Evolutionary conservation across 2,888 invertebrate genomes (phyloP).

Genomic region (Orthosia gothica): DNA sequence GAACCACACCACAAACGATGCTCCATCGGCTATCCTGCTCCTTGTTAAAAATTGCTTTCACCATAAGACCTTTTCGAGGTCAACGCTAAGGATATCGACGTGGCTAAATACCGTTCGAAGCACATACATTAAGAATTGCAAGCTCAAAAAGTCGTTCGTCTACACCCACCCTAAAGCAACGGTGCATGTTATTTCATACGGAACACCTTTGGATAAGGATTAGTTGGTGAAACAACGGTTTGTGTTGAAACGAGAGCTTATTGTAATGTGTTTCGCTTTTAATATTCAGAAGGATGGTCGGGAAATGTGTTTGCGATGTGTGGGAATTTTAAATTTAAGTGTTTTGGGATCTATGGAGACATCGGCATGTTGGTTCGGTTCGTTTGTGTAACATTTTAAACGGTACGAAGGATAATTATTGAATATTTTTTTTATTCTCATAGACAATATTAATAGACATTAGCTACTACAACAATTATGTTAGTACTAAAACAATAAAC

Average conservation of each 20-base stretch:
- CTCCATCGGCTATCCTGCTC: too few species aligned
- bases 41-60: too few species aligned
- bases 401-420: not conserved
- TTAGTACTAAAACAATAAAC: not conserved
- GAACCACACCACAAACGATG: too few species aligned
- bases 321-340: slow-evolving; percentile 26
- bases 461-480: not conserved
- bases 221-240: slow-evolving; percentile 57
- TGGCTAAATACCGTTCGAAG: too few species aligned
- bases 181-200: slow-evolving; percentile 70
- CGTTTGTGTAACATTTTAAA: not conserved
- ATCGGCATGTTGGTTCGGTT: not conserved
- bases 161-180: slow-evolving; percentile 34
- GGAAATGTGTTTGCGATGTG: slow-evolving; percentile 32
- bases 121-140: not conserved
- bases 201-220: slow-evolving; percentile 66
- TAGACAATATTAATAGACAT: not conserved
- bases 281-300: slow-evolving; percentile 48
- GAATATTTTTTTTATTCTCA: not conserved
- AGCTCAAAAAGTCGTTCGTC: slow-evolving; percentile 11
- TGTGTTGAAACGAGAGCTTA: slow-evolving; percentile 61
- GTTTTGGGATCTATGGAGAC: not conserved
- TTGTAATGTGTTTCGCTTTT: slow-evolving; percentile 59
- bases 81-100: too few species aligned
- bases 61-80: too few species aligned